A percentile compares a stretch with the other conserved stretches of the same genome.
phyloP scores from a whole-genome alignment of 2,888 invertebrate species.

The Phyllotreta cruciferae region DNA sequence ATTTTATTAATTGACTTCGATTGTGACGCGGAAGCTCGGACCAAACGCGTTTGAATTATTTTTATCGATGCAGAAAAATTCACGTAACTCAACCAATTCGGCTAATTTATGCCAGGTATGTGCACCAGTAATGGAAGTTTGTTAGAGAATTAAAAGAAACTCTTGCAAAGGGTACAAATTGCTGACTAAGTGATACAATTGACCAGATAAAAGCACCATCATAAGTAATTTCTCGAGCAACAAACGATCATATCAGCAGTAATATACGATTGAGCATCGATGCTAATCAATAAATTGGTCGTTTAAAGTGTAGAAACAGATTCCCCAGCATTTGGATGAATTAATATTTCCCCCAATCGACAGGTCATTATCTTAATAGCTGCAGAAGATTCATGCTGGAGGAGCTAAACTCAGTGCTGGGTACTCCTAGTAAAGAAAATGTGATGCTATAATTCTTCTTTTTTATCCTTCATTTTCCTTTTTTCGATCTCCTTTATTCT shows the following conservation, averaged over 20 bases:
- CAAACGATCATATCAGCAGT: conserved; percentile 30
- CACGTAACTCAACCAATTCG: background rate
- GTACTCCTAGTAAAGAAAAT: too few relatives aligned
- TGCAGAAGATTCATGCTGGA: too few relatives aligned
- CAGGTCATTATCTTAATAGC: too few relatives aligned
- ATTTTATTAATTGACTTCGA: conserved; percentile 17
- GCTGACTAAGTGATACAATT: too few relatives aligned
- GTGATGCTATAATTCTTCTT: too few relatives aligned
- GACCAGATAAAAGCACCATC: too few relatives aligned
- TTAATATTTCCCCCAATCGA: conserved; percentile 8
- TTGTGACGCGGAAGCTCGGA: conserved; percentile 13
- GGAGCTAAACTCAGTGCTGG: too few relatives aligned
- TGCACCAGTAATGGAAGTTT: background rate
- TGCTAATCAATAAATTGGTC: conserved; percentile 38
- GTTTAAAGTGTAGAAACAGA: conserved; percentile 31
- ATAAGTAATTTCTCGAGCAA: background rate
- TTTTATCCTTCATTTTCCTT: too few relatives aligned
- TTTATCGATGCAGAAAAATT: conserved; percentile 1
- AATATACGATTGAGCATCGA: conserved; percentile 36
- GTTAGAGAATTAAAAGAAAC: too few relatives aligned
- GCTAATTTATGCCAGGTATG: background rate
- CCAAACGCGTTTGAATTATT: too few relatives aligned
- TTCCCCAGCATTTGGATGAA: conserved; percentile 29
- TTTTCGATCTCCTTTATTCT: too few relatives aligned
- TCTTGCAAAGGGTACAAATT: too few relatives aligned